Evolutionary conservation across 2,888 invertebrate species (phyloP).

Genomic region (Phragmatobia fuliginosa): DNA sequence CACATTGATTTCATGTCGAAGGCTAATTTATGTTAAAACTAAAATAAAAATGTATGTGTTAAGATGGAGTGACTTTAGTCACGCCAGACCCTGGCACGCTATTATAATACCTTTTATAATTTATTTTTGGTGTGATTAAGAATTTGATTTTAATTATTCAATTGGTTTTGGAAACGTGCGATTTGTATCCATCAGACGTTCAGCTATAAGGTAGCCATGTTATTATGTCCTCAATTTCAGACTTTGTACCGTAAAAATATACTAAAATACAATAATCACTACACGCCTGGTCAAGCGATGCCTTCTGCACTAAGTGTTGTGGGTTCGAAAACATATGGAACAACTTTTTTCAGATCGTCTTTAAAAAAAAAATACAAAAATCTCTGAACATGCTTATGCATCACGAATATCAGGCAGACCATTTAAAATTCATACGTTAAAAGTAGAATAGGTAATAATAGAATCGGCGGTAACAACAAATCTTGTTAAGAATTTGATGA

Average conservation of each 20-base stretch:
- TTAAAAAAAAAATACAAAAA: background rate
- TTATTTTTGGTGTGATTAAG: constrained; percentile 8
- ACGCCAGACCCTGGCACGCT: constrained; percentile 59
- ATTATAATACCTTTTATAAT: constrained; percentile 31
- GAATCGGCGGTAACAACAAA: constrained; percentile 10
- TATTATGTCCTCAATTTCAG: background rate
- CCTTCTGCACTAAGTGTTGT: background rate
- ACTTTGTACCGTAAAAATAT: background rate
- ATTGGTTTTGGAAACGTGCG: background rate
- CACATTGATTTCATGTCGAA: constrained; percentile 44
- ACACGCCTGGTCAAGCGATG: background rate
- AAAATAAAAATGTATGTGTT: constrained; percentile 45
- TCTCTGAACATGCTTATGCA: background rate
- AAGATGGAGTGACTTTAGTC: constrained; percentile 61
- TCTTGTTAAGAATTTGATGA: constrained; percentile 19
- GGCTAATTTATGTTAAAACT: constrained; percentile 39
- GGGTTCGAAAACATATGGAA: background rate
- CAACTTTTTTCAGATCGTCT: background rate
- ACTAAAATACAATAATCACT: background rate
- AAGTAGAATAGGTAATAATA: background rate
- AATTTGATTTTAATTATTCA: background rate
- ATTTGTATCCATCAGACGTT: background rate
- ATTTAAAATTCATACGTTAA: constrained; percentile 2
- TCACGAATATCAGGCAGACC: background rate
- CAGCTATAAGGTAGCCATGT: background rate